Conservation (phyloP, 2,888 invertebrate genomes). For the Anthoptus insignis region DNA sequence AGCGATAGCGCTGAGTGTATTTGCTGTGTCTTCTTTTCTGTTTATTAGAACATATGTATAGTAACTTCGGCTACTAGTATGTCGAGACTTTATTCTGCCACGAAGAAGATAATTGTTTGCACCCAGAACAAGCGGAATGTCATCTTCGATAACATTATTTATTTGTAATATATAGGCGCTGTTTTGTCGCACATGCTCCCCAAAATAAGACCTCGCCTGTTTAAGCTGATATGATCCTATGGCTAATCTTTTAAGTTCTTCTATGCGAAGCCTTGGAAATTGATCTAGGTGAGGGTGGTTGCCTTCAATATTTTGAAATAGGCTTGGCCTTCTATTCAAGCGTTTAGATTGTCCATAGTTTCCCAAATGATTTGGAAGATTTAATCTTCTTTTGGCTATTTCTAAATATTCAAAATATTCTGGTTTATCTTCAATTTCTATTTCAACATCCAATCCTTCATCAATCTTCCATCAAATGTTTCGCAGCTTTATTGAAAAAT, state of each 20-base stretch:
- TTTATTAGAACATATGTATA: constrained; percentile 26
- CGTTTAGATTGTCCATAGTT: no score
- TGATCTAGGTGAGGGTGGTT: background rate
- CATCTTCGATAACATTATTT: background rate
- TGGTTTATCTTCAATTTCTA: background rate
- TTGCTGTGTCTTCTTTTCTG: background rate
- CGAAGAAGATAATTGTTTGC: background rate
- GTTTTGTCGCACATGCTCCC: background rate
- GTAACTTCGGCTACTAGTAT: constrained; percentile 5
- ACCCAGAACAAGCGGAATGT: background rate
- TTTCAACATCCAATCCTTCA: background rate
- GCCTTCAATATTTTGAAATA: background rate
- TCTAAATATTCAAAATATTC: no score
- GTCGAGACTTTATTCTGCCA: constrained; percentile 25
- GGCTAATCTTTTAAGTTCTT: background rate
- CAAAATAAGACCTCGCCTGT: background rate
- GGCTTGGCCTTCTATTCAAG: background rate
- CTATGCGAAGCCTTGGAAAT: no score
- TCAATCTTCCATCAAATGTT: no score
- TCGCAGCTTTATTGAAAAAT: background rate
- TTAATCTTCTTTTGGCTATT: no score
- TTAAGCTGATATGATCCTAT: background rate
- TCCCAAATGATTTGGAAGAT: no score
- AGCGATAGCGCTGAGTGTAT: background rate
- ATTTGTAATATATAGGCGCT: background rate